Conservation (phyloP, 2,888 invertebrate genomes). For the Drosophila flavopinicola region DNA sequence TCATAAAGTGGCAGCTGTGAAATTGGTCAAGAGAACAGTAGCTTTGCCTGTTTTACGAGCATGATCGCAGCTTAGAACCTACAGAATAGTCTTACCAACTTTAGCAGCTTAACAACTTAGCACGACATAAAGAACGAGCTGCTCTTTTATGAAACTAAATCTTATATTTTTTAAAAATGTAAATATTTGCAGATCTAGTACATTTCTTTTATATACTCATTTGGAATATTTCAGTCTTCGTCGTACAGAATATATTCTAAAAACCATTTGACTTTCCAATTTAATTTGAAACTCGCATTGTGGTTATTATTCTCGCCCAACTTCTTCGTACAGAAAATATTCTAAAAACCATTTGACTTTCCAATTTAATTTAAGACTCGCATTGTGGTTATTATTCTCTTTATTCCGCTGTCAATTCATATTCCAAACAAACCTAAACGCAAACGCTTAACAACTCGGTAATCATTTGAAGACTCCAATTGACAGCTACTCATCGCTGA, state of each 20-base stretch:
- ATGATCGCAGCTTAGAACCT: conserved; percentile 27
- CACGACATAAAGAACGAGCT: conserved; percentile 15
- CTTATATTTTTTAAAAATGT: no score
- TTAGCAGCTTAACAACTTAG: conserved; percentile 40
- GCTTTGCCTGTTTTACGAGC: conserved; percentile 36
- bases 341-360: no score
- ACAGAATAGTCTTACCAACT: conserved; percentile 31
- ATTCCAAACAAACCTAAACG: conserved; percentile 30
- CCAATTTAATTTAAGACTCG: not conserved
- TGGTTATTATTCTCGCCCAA: no score
- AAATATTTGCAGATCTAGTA: no score
- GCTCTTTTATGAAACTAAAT: not conserved
- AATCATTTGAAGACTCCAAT: conserved; percentile 38
- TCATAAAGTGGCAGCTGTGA: conserved; percentile 38
- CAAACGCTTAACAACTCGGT: conserved; percentile 43
- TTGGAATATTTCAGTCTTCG: no score
- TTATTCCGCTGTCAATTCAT: not conserved
- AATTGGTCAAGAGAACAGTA: conserved; percentile 33
- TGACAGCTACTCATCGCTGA: conserved; percentile 61
- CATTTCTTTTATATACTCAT: no score
- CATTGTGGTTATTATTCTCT: not conserved
- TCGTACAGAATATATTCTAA: no score
- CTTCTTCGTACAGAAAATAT: no score
- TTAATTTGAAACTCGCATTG: no score
- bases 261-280: no score